Percentiles rank a stretch among this genome's conserved stretches.
These are phyloP conservation scores for Cryptoprocta ferox DNA, from an alignment of 2,797 vertebrate species.

Conservation along the genomic window DNA sequence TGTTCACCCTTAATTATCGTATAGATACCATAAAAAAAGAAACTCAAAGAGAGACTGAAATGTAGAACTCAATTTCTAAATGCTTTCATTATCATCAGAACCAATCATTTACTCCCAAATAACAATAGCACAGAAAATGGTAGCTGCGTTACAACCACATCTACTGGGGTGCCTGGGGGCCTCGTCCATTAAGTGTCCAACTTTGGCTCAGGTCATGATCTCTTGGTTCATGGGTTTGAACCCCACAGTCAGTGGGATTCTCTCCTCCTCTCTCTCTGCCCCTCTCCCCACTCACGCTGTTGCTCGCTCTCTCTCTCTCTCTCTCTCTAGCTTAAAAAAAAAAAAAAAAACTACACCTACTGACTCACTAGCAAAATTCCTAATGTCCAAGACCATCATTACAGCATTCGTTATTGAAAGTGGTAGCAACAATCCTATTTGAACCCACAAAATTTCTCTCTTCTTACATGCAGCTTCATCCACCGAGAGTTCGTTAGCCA, in stretches of 20 bases:
- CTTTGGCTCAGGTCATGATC: too few relatives aligned
- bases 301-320: too few relatives aligned
- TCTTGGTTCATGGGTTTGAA: too few relatives aligned
- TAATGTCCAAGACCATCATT: neutral
- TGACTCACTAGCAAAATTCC: neutral
- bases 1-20: neutral
- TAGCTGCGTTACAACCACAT: neutral
- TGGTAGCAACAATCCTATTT: neutral
- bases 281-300: too few relatives aligned
- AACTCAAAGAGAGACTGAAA: neutral
- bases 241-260: too few relatives aligned
- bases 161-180: neutral
- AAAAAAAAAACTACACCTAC: neutral
- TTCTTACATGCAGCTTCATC: slow-evolving; percentile 97
- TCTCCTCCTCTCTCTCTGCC: too few relatives aligned
- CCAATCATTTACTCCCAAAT: neutral
- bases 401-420: neutral
- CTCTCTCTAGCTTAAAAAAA: too few relatives aligned
- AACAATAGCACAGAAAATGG: neutral
- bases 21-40: neutral
- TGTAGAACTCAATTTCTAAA: neutral
- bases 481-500: slow-evolving; percentile 98
- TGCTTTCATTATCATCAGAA: slow-evolving; percentile 27
- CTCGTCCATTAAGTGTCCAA: too few relatives aligned
- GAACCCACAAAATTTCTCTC: neutral